These are phyloP conservation scores for Drosophila robusta DNA, from an alignment of 2,888 invertebrate species.

Conservation along the genomic window DNA sequence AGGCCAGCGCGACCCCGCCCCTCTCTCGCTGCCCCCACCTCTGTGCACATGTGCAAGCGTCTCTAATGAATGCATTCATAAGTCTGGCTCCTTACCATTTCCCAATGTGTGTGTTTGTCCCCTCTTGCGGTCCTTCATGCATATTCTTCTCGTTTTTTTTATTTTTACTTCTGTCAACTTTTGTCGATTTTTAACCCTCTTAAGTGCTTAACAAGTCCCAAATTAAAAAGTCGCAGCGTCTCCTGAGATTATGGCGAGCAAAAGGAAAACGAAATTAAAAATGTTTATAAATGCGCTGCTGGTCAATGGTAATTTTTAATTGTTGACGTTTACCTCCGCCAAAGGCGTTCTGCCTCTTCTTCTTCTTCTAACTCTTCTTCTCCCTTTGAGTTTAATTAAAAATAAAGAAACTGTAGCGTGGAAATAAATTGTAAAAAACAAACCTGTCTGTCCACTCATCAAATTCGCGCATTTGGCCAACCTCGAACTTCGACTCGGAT, in stretches of 20 bases:
- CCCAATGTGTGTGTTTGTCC: constrained; percentile 7
- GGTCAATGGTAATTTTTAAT: constrained; percentile 76
- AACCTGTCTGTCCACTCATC: constrained; percentile 35
- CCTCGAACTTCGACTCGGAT: constrained; percentile 29
- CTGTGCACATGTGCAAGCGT: constrained; percentile 26
- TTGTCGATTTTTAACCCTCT: constrained; percentile 79
- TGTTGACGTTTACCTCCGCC: constrained; percentile 49
- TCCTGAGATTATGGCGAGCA: constrained; percentile 66
- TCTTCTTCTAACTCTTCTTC: not conserved
- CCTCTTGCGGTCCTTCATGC: constrained; percentile 56
- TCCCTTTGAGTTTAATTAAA: constrained; percentile 53
- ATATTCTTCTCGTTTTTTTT: constrained; percentile 17
- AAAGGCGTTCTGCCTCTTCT: constrained; percentile 1
- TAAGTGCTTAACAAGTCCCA: constrained; percentile 81
- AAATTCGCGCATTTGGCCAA: constrained; percentile 25
- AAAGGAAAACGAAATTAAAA: constrained; percentile 56
- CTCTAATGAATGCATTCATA: constrained; percentile 70
- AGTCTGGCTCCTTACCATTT: constrained; percentile 43
- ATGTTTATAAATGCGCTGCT: constrained; percentile 72
- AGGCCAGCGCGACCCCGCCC: constrained; percentile 12
- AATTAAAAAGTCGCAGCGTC: constrained; percentile 75
- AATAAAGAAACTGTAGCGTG: constrained; percentile 37
- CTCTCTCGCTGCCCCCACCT: not conserved
- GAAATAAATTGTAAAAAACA: constrained; percentile 41
- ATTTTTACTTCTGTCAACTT: constrained; percentile 64